These are phyloP conservation scores for Anagyrus pseudococci DNA, from an alignment of 2,888 invertebrate species.

Conservation along the genomic window DNA sequence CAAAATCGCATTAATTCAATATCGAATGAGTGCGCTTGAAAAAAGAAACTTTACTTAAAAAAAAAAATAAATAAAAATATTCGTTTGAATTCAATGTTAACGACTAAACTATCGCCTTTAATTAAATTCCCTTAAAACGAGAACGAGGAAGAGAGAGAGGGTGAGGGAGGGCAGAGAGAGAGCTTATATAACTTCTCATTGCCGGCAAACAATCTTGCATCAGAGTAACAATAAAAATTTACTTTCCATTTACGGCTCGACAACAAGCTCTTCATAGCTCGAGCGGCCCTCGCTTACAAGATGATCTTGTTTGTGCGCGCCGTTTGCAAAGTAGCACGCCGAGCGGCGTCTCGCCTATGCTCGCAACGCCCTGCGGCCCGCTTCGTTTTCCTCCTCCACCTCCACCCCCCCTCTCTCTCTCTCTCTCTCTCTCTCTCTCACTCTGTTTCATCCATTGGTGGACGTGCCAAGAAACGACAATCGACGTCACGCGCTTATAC, in stretches of 20 bases:
- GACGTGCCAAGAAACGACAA: constrained; percentile 30
- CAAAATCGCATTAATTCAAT: no score
- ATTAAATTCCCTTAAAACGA: no score
- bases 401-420: no score
- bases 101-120: no score
- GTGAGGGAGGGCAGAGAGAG: no score
- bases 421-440: not conserved
- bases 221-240: not conserved
- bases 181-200: no score
- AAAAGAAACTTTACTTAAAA: no score
- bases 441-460: constrained; percentile 23
- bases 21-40: no score
- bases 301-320: constrained; percentile 20
- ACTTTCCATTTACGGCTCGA: not conserved
- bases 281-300: not conserved
- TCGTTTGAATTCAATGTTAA: no score
- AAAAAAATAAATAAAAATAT: no score
- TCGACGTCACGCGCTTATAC: constrained; percentile 3
- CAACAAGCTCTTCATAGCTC: not conserved
- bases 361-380: not conserved
- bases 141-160: no score
- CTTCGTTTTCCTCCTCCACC: not conserved
- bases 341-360: no score
- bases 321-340: not conserved
- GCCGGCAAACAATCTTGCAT: not conserved